A percentile compares a stretch with the other conserved stretches of the same genome.
Conservation (phyloP, 2,888 invertebrate genomes). For the Acanthosepion lycidas region DNA sequence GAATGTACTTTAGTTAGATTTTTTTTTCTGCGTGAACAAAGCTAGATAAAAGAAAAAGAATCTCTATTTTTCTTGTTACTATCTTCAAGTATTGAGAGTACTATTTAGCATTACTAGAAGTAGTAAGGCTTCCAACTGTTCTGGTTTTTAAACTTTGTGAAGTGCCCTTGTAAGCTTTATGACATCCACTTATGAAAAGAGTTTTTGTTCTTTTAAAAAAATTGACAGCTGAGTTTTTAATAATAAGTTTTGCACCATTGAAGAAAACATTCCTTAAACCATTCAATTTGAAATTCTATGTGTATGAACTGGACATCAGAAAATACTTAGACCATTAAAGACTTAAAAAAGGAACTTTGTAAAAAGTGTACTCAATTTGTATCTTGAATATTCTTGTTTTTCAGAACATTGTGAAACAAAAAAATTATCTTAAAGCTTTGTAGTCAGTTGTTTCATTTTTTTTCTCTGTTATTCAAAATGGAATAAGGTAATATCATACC, state of each 20-base stretch:
- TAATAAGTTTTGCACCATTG: neutral
- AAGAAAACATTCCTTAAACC: neutral
- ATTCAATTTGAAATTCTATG: neutral
- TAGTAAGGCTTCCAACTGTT: constrained; percentile 11
- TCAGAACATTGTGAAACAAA: no score
- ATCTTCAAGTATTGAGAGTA: neutral
- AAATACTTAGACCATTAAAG: no score
- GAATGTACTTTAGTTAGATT: neutral
- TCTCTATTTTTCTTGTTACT: neutral
- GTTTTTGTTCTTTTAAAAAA: neutral
- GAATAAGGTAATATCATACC: no score
- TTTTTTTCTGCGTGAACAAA: neutral
- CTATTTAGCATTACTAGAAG: neutral
- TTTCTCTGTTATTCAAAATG: no score
- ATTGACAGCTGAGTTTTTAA: neutral
- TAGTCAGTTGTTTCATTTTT: no score
- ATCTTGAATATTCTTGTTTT: no score
- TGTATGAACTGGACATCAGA: neutral
- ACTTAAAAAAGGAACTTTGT: no score
- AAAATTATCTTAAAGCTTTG: no score
- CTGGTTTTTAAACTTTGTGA: constrained; percentile 23
- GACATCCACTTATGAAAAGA: constrained; percentile 21
- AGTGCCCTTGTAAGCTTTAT: constrained; percentile 33
- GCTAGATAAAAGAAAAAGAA: neutral
- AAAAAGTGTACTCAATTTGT: no score